Conservation (phyloP, 2,888 invertebrate species). For the Ditylenchus weischeri region DNA sequence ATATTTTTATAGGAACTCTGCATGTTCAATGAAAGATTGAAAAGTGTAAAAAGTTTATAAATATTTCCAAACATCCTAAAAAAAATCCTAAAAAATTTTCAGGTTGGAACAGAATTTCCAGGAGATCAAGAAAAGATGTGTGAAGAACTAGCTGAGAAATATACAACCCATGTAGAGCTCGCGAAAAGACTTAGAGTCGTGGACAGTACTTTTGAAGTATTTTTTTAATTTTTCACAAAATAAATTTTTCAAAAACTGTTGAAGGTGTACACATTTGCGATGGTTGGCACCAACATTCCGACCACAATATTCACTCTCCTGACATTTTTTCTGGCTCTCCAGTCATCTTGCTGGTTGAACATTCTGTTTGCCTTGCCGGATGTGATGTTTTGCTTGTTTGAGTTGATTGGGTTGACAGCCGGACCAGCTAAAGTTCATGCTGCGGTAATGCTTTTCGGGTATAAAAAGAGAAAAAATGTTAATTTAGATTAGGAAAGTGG, state of each 20-base stretch:
- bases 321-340: constrained; percentile 18
- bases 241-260: neutral
- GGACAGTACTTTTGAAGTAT: constrained; percentile 30
- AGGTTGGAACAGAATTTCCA: constrained; percentile 20
- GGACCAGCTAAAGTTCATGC: constrained; percentile 24
- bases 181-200: constrained; percentile 20
- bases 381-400: constrained; percentile 22
- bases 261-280: constrained; percentile 28
- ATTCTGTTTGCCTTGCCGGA: constrained; percentile 23
- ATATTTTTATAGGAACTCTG: constrained; percentile 15
- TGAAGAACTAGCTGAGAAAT: constrained; percentile 23
- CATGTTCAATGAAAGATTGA: constrained; percentile 19
- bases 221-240: too few relatives aligned
- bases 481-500: constrained; percentile 25
- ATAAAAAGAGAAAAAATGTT: too few relatives aligned
- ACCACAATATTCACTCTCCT: constrained; percentile 29
- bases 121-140: constrained; percentile 20
- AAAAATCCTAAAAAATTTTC: neutral
- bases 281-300: constrained; percentile 29
- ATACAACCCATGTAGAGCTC: constrained; percentile 28
- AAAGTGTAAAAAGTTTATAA: neutral
- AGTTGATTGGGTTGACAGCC: constrained; percentile 25
- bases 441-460: neutral
- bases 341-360: constrained; percentile 14
- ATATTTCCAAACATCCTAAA: too few relatives aligned